Evolutionary conservation across 2,113 vertebrate genomes (phyloP).

Genomic region (Toxotes chatareus): DNA sequence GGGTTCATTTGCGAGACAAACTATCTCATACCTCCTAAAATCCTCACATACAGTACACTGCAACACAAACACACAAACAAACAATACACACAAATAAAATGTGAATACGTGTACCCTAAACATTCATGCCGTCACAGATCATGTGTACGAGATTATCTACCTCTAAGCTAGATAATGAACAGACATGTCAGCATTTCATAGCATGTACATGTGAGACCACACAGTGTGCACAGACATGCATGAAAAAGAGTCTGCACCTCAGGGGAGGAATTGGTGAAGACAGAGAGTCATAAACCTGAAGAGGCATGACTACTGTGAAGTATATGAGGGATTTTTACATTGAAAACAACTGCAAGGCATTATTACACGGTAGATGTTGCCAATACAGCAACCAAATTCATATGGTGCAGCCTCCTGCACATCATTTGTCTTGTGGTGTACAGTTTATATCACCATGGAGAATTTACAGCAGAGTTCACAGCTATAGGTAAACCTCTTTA

Average conservation of each 20-base stretch:
- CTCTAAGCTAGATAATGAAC: slow-evolving; percentile 24
- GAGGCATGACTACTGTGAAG: slow-evolving; percentile 52
- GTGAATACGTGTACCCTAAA: background rate
- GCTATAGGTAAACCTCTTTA: slow-evolving; percentile 8
- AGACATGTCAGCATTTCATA: slow-evolving; percentile 4
- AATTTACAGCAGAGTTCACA: slow-evolving; percentile 22
- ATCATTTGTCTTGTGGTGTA: slow-evolving; percentile 31
- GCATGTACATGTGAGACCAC: slow-evolving; percentile 21
- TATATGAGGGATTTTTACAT: slow-evolving; percentile 38
- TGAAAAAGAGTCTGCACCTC: slow-evolving; percentile 45
- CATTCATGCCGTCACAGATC: background rate
- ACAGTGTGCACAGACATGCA: slow-evolving; percentile 31
- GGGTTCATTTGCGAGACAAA: slow-evolving; percentile 18
- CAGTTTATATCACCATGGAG: slow-evolving; percentile 20
- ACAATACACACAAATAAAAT: background rate
- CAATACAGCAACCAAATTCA: slow-evolving; percentile 45
- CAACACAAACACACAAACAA: background rate
- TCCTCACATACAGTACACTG: background rate
- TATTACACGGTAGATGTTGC: slow-evolving; percentile 39
- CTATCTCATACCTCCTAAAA: background rate
- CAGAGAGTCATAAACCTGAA: slow-evolving; percentile 58
- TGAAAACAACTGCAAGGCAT: slow-evolving; percentile 47
- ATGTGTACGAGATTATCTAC: background rate
- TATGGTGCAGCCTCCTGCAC: slow-evolving; percentile 34
- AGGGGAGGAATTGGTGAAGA: slow-evolving; percentile 53